Percentiles rank a stretch among this genome's conserved stretches.
Conservation (phyloP, 2,888 invertebrate species). For the Pharmacophagus antenor region DNA sequence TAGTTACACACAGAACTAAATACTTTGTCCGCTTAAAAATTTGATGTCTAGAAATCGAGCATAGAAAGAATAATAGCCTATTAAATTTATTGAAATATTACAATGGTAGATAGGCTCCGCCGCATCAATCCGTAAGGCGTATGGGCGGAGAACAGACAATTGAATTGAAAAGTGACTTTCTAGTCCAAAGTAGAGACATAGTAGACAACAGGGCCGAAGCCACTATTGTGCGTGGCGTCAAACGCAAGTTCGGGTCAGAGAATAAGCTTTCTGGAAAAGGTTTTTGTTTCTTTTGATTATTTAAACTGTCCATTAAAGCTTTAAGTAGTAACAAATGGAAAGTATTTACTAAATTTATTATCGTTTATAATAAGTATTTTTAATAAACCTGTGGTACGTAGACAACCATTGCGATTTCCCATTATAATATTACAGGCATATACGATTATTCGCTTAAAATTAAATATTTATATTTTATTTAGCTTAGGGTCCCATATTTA, state of each 20-base stretch:
- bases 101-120: constrained; percentile 59
- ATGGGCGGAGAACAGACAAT: constrained; percentile 68
- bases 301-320: background rate
- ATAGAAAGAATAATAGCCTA: background rate
- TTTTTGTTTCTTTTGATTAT: background rate
- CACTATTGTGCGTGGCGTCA: constrained; percentile 30
- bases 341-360: too few relatives aligned
- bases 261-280: constrained; percentile 3
- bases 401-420: too few relatives aligned
- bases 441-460: too few relatives aligned
- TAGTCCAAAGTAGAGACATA: constrained; percentile 45
- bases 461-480: too few relatives aligned
- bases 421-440: too few relatives aligned
- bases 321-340: background rate
- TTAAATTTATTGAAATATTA: constrained; percentile 41
- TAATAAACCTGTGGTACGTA: too few relatives aligned
- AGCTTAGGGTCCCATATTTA: too few relatives aligned
- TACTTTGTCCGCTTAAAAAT: background rate
- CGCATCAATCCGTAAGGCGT: constrained; percentile 34
- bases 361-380: too few relatives aligned
- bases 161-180: constrained; percentile 76
- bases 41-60: background rate
- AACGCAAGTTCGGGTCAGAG: constrained; percentile 13
- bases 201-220: constrained; percentile 25
- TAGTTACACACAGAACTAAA: background rate